Conservation (phyloP, 2,797 vertebrate genomes). For the Fistularia commersonii region DNA sequence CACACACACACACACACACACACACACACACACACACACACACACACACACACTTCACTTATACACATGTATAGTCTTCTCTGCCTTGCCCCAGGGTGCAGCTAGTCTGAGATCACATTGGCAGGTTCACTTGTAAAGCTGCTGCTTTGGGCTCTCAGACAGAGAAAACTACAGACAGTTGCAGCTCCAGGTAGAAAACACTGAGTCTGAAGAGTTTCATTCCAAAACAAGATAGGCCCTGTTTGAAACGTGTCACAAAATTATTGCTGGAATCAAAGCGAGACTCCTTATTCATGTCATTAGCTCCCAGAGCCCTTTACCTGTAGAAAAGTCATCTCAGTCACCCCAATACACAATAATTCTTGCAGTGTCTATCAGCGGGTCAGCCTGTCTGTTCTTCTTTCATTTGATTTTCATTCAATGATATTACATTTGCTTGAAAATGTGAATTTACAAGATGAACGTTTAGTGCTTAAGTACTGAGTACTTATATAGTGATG, state of each 20-base stretch:
- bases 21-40: slow-evolving; percentile 42
- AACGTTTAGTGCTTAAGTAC: too few species aligned
- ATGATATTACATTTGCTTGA: too few species aligned
- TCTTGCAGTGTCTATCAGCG: background rate
- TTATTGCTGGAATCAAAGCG: slow-evolving; percentile 55
- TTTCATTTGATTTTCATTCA: too few species aligned
- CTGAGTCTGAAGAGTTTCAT: slow-evolving; percentile 47
- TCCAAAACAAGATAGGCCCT: slow-evolving; percentile 49
- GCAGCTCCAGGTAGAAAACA: slow-evolving; percentile 65
- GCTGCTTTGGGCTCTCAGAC: slow-evolving; percentile 70
- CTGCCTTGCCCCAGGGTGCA: slow-evolving; percentile 75
- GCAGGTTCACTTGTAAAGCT: slow-evolving; percentile 77
- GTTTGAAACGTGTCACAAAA: slow-evolving; percentile 62
- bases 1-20: slow-evolving; percentile 29
- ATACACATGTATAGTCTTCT: slow-evolving; percentile 61
- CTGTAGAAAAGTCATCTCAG: slow-evolving; percentile 11
- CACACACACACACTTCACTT: slow-evolving; percentile 41
- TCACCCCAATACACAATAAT: slow-evolving; percentile 8
- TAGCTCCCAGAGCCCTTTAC: slow-evolving; percentile 31
- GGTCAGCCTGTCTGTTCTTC: too few species aligned
- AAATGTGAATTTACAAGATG: too few species aligned
- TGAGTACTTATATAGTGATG: too few species aligned
- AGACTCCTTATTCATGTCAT: slow-evolving; percentile 33
- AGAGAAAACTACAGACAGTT: slow-evolving; percentile 62
- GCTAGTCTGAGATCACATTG: slow-evolving; percentile 75